These are phyloP conservation scores for Microcaecilia unicolor DNA, from an alignment of 2,797 vertebrate species.

Conservation along the genomic window DNA sequence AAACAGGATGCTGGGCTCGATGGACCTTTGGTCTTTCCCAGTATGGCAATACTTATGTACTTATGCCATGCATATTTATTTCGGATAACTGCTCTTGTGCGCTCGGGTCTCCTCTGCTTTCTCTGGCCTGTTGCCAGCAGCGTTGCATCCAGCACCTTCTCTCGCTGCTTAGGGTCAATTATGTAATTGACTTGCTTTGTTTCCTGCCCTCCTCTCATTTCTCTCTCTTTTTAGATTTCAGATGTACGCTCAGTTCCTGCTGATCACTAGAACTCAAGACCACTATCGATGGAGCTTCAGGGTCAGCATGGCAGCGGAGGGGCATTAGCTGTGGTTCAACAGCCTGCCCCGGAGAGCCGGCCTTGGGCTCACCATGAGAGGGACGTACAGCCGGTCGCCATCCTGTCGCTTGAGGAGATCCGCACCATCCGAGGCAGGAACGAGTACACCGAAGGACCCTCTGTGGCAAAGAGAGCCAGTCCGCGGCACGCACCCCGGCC, in stretches of 20 bases:
- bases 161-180: too few species aligned
- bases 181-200: not conserved
- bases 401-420: slow-evolving; percentile 95
- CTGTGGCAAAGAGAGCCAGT: slow-evolving; percentile 61
- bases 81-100: too few species aligned
- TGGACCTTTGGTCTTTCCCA: too few species aligned
- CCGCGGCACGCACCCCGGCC: slow-evolving; percentile 64
- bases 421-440: slow-evolving; percentile 89
- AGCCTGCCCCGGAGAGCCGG: slow-evolving; percentile 73
- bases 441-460: slow-evolving; percentile 90
- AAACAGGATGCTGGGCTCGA: too few species aligned
- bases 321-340: slow-evolving; percentile 80
- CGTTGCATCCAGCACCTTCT: too few species aligned
- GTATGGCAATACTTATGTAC: too few species aligned
- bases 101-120: too few species aligned
- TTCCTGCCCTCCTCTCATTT: slow-evolving; percentile 7
- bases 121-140: too few species aligned
- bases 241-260: slow-evolving; percentile 83
- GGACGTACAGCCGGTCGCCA: slow-evolving; percentile 69
- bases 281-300: slow-evolving; percentile 90
- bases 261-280: slow-evolving; percentile 83
- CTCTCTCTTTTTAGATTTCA: slow-evolving; percentile 68
- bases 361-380: slow-evolving; percentile 78
- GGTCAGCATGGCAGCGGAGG: slow-evolving; percentile 79
- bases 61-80: too few species aligned